Evolutionary conservation across 2,113 vertebrate species (phyloP).

Genomic region (Myotis davidii): DNA sequence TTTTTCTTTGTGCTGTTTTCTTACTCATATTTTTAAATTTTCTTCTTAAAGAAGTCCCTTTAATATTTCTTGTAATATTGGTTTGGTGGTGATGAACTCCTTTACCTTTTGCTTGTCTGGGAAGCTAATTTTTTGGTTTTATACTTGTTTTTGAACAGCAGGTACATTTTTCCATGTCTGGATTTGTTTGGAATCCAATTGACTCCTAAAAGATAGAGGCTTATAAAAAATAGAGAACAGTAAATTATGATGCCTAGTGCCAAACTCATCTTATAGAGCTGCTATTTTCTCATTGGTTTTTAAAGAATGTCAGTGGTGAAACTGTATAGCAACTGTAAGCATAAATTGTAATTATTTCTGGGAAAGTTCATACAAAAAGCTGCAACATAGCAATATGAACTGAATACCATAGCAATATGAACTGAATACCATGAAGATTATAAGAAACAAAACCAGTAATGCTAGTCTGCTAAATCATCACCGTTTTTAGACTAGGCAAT

Average conservation of each 20-base stretch:
- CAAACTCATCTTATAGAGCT: background rate
- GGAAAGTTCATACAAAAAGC: background rate
- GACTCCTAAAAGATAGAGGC: background rate
- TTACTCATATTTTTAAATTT: background rate
- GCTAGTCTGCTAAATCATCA: background rate
- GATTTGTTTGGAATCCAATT: conserved; percentile 18
- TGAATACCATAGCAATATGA: background rate
- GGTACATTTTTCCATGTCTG: background rate
- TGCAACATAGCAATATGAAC: background rate
- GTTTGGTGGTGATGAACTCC: background rate
- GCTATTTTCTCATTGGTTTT: background rate
- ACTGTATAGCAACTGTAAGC: background rate
- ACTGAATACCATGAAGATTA: background rate
- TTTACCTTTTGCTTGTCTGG: background rate
- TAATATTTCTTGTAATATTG: background rate
- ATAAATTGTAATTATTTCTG: background rate
- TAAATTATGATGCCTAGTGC: background rate
- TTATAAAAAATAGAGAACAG: background rate
- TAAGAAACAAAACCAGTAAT: background rate
- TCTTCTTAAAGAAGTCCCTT: background rate
- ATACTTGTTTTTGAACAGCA: background rate
- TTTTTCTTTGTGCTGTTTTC: background rate
- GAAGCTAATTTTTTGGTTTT: background rate
- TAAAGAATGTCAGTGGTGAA: background rate
- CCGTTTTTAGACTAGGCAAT: background rate